These are phyloP conservation scores for Rhopalosiphum padi DNA, from an alignment of 1,140 invertebrate genomes.

Conservation along the genomic window DNA sequence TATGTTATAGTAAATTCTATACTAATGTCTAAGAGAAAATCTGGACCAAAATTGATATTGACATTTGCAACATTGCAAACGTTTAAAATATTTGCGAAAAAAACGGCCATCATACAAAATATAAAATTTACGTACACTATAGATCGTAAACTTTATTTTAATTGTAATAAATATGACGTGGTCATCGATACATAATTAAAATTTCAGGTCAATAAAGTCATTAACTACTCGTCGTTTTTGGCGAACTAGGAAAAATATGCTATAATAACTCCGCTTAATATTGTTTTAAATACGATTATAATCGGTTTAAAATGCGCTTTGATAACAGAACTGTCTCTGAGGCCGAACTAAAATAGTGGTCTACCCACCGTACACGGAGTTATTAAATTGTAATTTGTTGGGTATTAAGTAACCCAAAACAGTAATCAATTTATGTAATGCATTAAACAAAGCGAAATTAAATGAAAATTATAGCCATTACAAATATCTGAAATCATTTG, in stretches of 20 bases:
- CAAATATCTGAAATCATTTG: not conserved
- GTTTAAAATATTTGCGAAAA: not conserved
- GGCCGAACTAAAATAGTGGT: not conserved
- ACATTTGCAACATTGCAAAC: not conserved
- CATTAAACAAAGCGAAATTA: not conserved
- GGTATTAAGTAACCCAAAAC: conserved; percentile 3
- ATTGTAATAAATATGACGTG: not conserved
- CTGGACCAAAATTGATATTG: not conserved
- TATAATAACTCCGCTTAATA: not conserved
- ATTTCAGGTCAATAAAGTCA: not conserved
- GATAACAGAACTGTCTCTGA: conserved; percentile 6
- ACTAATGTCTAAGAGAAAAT: not conserved
- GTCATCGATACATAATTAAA: not conserved
- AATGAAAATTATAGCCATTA: not conserved
- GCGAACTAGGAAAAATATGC: not conserved
- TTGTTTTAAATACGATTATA: not conserved
- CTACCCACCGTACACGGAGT: not conserved
- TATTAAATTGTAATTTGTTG: conserved; percentile 10
- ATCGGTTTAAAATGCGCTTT: not conserved
- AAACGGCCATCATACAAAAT: not conserved
- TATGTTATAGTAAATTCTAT: too few species aligned
- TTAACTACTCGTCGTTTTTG: not conserved
- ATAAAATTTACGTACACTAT: not conserved
- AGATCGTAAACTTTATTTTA: not conserved
- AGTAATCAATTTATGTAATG: not conserved